phyloP scores from a whole-genome alignment of 2,113 vertebrate species.

The Semnopithecus entellus region DNA sequence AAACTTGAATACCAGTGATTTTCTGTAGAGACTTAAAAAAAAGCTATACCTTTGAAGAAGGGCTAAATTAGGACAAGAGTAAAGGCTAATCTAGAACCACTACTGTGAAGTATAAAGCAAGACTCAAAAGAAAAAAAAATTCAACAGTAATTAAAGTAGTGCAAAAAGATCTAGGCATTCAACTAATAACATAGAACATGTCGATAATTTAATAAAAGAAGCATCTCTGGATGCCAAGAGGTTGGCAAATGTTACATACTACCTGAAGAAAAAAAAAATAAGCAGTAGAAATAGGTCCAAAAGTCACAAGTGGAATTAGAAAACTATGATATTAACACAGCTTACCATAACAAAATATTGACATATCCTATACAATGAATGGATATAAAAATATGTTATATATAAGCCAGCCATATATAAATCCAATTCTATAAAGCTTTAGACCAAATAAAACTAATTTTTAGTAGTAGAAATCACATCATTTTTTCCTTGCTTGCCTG shows the following conservation, averaged over 20 bases:
- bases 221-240: background rate
- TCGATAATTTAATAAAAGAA: background rate
- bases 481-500: background rate
- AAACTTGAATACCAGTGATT: background rate
- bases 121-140: background rate
- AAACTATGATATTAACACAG: background rate
- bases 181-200: background rate
- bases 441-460: background rate
- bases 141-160: background rate
- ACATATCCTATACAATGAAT: background rate
- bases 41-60: background rate
- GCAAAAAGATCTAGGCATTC: background rate
- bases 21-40: background rate
- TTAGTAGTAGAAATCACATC: background rate
- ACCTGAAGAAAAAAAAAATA: background rate
- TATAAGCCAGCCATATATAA: background rate
- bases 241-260: too few relatives aligned
- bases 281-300: background rate
- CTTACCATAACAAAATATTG: background rate
- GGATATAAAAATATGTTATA: background rate
- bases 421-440: background rate
- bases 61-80: background rate
- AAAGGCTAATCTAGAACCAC: background rate
- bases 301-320: background rate
- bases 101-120: background rate